Evolutionary conservation across 2,113 vertebrate species (phyloP).

Genomic region (Paralichthys olivaceus): DNA sequence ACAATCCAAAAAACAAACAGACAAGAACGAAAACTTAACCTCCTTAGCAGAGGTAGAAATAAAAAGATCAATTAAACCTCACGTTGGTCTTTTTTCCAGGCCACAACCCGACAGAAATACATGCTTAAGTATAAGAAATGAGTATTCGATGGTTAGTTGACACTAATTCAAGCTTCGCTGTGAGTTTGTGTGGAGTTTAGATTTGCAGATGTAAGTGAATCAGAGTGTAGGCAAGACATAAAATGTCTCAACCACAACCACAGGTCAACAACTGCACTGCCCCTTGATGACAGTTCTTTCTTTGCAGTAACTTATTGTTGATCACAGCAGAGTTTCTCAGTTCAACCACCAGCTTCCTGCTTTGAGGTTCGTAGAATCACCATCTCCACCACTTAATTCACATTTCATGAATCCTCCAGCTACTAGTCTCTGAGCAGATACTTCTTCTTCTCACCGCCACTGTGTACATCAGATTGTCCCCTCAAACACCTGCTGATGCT

Average conservation of each 20-base stretch:
- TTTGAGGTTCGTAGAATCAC: background rate
- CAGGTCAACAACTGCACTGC: conserved; percentile 6
- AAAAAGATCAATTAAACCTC: background rate
- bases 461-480: too few relatives aligned
- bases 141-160: conserved; percentile 2
- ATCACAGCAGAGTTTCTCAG: conserved; percentile 4
- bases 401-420: conserved; percentile 6
- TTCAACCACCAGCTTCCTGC: conserved; percentile 32
- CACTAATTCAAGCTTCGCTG: background rate
- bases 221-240: conserved; percentile 24
- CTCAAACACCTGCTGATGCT: too few relatives aligned
- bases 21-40: too few relatives aligned
- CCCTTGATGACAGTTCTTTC: conserved; percentile 5
- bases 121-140: background rate
- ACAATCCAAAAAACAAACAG: too few relatives aligned
- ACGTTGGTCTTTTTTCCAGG: background rate
- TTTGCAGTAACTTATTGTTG: background rate
- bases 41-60: too few relatives aligned
- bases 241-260: conserved; percentile 14
- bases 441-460: background rate
- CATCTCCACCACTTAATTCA: conserved; percentile 36
- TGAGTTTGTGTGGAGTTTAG: conserved; percentile 7
- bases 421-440: conserved; percentile 42
- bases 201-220: conserved; percentile 10
- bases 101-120: background rate